phyloP scores from a whole-genome alignment of 2,888 invertebrate genomes.

The Scaptomyza tumidula region DNA sequence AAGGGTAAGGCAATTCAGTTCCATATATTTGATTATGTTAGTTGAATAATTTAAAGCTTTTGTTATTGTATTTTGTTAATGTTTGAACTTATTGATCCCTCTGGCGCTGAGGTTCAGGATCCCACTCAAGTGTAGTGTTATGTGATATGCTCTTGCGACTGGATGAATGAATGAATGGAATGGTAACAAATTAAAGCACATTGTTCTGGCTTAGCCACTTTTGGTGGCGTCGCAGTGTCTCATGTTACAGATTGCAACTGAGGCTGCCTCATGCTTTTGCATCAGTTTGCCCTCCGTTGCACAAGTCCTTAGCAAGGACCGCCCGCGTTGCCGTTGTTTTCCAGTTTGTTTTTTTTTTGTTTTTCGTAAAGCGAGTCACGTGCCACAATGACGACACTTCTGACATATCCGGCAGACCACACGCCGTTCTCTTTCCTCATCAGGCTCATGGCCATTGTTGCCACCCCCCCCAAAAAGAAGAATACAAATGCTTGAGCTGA shows the following conservation, averaged over 20 bases:
- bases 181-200: conserved; percentile 67
- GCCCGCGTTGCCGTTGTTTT: conserved; percentile 63
- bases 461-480: conserved; percentile 14
- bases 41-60: no score
- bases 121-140: background rate
- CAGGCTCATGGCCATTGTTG: background rate
- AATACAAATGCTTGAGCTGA: background rate
- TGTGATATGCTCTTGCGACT: conserved; percentile 20
- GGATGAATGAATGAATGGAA: conserved; percentile 11
- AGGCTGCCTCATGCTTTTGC: conserved; percentile 3
- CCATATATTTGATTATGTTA: no score
- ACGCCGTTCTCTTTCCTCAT: conserved; percentile 46
- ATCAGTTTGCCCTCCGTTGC: background rate
- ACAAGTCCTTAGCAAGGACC: conserved; percentile 58
- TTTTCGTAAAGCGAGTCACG: conserved; percentile 66
- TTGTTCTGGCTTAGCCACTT: conserved; percentile 56
- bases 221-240: conserved; percentile 53
- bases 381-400: conserved; percentile 75
- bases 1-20: no score
- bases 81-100: conserved; percentile 10
- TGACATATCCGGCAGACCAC: conserved; percentile 80
- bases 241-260: conserved; percentile 51
- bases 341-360: conserved; percentile 28
- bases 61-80: background rate
- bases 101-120: conserved; percentile 6